These are phyloP conservation scores for Forbesichthys agassizii DNA, from an alignment of 2,113 vertebrate species.

Conservation along the genomic window DNA sequence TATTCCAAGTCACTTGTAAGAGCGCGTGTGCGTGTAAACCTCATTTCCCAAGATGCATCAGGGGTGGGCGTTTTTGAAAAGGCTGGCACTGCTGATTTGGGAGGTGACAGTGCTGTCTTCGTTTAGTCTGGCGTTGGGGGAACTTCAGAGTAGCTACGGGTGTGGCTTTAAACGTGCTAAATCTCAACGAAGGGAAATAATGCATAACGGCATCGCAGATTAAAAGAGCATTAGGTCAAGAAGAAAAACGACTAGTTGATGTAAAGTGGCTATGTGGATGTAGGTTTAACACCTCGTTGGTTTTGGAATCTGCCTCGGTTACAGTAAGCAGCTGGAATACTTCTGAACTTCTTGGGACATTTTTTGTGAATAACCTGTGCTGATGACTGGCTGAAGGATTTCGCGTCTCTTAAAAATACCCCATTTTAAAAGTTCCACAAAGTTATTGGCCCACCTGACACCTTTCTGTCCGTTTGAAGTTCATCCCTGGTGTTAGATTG, in stretches of 20 bases:
- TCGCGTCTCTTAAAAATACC: slow-evolving; percentile 13
- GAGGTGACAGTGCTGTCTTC: slow-evolving; percentile 55
- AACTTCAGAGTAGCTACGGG: slow-evolving; percentile 73
- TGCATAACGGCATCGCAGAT: slow-evolving; percentile 25
- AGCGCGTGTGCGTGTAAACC: slow-evolving; percentile 24
- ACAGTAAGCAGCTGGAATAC: slow-evolving; percentile 60
- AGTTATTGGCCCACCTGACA: neutral
- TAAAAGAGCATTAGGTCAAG: slow-evolving; percentile 3
- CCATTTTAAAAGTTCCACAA: slow-evolving; percentile 20
- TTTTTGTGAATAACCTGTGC: slow-evolving; percentile 42
- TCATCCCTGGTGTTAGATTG: slow-evolving; percentile 26
- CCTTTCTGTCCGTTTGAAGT: neutral
- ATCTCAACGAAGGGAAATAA: slow-evolving; percentile 59
- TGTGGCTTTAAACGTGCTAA: slow-evolving; percentile 75
- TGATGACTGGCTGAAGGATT: slow-evolving; percentile 23
- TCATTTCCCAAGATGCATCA: slow-evolving; percentile 67
- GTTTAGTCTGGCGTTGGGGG: slow-evolving; percentile 51
- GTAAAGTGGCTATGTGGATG: neutral
- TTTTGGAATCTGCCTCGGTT: slow-evolving; percentile 30
- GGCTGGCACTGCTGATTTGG: slow-evolving; percentile 32
- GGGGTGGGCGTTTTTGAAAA: slow-evolving; percentile 49
- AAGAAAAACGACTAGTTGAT: neutral
- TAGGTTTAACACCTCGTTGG: slow-evolving; percentile 3
- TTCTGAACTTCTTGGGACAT: slow-evolving; percentile 49
- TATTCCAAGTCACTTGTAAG: neutral